phyloP scores from a whole-genome alignment of 2,113 vertebrate genomes.

The Catagonus wagneri region DNA sequence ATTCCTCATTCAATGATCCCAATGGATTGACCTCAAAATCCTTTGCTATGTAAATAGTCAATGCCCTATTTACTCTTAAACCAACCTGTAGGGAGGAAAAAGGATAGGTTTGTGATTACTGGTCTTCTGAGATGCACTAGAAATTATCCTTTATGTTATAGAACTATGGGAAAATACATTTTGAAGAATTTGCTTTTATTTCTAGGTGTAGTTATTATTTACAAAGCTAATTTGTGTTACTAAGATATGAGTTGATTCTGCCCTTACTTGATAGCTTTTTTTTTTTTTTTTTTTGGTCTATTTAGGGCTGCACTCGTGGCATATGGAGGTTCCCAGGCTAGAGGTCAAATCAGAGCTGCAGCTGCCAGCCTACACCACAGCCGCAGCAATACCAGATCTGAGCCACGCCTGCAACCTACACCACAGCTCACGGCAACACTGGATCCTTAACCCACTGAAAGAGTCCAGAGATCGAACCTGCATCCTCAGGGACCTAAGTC shows the following conservation, averaged over 20 bases:
- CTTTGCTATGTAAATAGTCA: background rate
- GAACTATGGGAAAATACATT: background rate
- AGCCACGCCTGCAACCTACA: no score
- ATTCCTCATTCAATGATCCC: background rate
- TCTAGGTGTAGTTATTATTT: conserved; percentile 14
- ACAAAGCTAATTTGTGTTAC: background rate
- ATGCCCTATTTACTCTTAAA: conserved; percentile 14
- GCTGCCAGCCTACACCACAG: no score
- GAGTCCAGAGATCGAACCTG: no score
- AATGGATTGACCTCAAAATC: background rate
- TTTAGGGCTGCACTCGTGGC: no score
- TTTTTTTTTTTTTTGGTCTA: no score
- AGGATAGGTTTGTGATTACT: background rate
- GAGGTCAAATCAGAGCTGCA: no score
- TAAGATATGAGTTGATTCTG: background rate
- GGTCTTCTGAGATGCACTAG: background rate
- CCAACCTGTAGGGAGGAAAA: background rate
- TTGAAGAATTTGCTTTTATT: background rate
- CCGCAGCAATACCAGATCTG: no score
- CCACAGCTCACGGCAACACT: no score
- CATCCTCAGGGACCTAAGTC: no score
- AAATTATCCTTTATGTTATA: background rate
- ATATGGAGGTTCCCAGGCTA: no score
- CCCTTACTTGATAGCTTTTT: background rate
- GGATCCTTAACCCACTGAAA: no score